These are phyloP conservation scores for Lepidocyrtinus sp. DNA, from an alignment of 2,888 invertebrate species.

Conservation along the genomic window DNA sequence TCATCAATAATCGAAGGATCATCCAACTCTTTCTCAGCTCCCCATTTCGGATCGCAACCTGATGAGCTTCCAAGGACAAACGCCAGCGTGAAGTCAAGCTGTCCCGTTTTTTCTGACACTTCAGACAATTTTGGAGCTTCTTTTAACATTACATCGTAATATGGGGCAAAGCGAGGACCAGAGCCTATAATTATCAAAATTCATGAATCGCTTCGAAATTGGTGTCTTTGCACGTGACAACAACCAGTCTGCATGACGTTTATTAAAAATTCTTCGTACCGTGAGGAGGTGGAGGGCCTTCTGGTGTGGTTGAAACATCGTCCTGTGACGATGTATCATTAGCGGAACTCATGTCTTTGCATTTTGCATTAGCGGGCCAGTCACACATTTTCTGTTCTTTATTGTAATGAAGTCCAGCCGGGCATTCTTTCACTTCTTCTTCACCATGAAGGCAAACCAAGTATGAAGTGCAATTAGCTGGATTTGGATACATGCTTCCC, in stretches of 20 bases:
- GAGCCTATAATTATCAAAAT: slow-evolving; percentile 43
- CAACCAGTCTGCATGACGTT: neutral
- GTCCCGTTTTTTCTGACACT: slow-evolving; percentile 63
- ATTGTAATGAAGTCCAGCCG: slow-evolving; percentile 55
- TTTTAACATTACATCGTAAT: slow-evolving; percentile 64
- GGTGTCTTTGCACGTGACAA: neutral
- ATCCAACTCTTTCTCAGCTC: slow-evolving; percentile 62
- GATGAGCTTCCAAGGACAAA: slow-evolving; percentile 62
- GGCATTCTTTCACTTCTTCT: slow-evolving; percentile 51
- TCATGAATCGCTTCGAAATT: neutral
- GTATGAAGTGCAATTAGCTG: slow-evolving; percentile 47
- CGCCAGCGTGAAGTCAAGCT: slow-evolving; percentile 65
- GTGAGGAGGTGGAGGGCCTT: slow-evolving; percentile 47
- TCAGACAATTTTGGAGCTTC: slow-evolving; percentile 53
- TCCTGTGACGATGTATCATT: neutral
- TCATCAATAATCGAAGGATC: slow-evolving; percentile 60
- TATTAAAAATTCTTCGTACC: slow-evolving; percentile 23
- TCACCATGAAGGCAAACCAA: slow-evolving; percentile 55
- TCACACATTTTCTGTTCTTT: slow-evolving; percentile 55
- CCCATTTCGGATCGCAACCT: slow-evolving; percentile 67
- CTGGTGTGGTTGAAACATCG: slow-evolving; percentile 5
- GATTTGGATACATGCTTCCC: slow-evolving; percentile 47
- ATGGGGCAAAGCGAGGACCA: slow-evolving; percentile 62
- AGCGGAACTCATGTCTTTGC: neutral
- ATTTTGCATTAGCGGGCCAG: slow-evolving; percentile 61